Evolutionary conservation across 1,140 invertebrate genomes (phyloP).

Genomic region (Belonocnema kinseyi): DNA sequence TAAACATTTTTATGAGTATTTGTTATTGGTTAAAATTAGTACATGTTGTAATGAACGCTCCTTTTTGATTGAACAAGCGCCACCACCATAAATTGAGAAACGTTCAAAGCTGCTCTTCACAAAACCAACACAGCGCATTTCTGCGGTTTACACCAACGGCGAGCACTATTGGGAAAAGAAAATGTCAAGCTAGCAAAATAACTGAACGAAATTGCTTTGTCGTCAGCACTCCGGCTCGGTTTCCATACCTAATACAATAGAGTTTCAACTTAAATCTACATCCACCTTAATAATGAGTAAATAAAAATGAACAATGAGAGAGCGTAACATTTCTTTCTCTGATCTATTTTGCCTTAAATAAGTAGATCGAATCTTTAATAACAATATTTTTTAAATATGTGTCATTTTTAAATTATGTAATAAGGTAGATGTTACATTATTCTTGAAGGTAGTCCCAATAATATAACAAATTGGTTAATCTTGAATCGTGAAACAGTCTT

Average conservation of each 20-base stretch:
- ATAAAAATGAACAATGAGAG: background rate
- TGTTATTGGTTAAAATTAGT: no score
- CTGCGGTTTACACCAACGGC: background rate
- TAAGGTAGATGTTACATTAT: no score
- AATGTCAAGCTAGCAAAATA: slow-evolving; percentile 14
- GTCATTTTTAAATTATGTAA: no score
- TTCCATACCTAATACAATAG: background rate
- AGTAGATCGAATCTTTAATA: no score
- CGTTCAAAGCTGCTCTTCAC: background rate
- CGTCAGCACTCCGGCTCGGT: background rate
- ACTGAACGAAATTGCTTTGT: background rate
- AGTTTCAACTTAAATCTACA: background rate
- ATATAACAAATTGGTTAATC: no score
- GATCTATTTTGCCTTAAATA: no score
- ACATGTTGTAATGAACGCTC: background rate
- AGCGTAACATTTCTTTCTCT: background rate
- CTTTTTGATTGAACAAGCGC: background rate
- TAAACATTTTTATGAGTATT: no score
- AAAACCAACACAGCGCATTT: slow-evolving; percentile 9
- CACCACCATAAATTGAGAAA: background rate
- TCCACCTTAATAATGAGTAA: background rate
- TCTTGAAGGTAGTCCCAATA: no score
- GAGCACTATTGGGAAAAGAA: slow-evolving; percentile 3
- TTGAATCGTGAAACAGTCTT: no score
- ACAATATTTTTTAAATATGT: no score